Conservation (phyloP, 1,140 invertebrate species). For the Drosophila malerkotliana region DNA sequence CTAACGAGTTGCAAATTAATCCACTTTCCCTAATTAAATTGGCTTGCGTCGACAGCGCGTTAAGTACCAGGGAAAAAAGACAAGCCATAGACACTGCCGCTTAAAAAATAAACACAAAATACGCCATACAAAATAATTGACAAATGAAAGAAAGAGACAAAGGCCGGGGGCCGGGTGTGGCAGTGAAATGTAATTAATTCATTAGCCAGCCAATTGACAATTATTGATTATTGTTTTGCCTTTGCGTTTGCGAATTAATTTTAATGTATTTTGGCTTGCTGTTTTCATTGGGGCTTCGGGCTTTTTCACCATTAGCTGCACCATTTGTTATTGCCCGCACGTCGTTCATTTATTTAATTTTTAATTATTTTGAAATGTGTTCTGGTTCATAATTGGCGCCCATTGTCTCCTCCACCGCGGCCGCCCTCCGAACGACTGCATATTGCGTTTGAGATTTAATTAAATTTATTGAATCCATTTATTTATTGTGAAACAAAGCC, state of each 20-base stretch:
- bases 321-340: constrained; percentile 45
- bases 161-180: not conserved
- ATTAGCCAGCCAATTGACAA: constrained; percentile 77
- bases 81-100: constrained; percentile 15
- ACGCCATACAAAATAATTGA: constrained; percentile 17
- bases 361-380: constrained; percentile 75
- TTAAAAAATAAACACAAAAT: constrained; percentile 38
- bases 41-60: constrained; percentile 29
- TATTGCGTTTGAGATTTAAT: constrained; percentile 61
- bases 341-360: constrained; percentile 65
- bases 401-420: constrained; percentile 42
- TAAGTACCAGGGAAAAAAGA: constrained; percentile 13
- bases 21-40: constrained; percentile 84
- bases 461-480: constrained; percentile 55
- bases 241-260: constrained; percentile 49
- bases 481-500: constrained; percentile 31
- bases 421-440: constrained; percentile 2
- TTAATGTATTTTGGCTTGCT: constrained; percentile 52
- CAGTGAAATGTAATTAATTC: constrained; percentile 72
- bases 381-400: constrained; percentile 67
- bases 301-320: constrained; percentile 53
- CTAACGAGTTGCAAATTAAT: constrained; percentile 84
- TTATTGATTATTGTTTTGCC: constrained; percentile 77
- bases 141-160: constrained; percentile 18
- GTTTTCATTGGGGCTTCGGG: constrained; percentile 4